Conservation (phyloP, 2,797 vertebrate genomes). For the Setipinna tenuifilis region DNA sequence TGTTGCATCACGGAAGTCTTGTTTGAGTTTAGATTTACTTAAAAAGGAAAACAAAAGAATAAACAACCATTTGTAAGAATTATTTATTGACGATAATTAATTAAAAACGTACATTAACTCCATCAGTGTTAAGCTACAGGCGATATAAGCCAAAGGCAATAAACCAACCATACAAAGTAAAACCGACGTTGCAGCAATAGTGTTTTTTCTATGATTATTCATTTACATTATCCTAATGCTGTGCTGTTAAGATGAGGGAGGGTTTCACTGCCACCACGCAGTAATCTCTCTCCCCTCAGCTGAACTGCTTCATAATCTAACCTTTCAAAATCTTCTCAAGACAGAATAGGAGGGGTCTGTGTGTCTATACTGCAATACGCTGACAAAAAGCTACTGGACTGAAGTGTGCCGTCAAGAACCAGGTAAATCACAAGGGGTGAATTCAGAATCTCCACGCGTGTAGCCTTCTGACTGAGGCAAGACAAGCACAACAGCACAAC, state of each 20-base stretch:
- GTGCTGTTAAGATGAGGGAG: constrained; percentile 17
- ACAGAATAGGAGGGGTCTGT: background rate
- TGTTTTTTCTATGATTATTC: background rate
- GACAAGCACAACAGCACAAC: background rate
- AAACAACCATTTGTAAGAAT: too few relatives aligned
- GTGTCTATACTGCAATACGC: background rate
- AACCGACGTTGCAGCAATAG: too few relatives aligned
- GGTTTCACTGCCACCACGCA: constrained; percentile 33
- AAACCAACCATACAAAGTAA: background rate
- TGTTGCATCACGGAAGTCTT: too few relatives aligned
- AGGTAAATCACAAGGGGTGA: background rate
- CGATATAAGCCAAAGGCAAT: background rate
- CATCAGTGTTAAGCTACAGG: too few relatives aligned
- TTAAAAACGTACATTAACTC: too few relatives aligned
- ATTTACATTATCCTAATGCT: background rate
- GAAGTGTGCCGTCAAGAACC: background rate
- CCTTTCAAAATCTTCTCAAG: constrained; percentile 48
- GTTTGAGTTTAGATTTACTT: too few relatives aligned
- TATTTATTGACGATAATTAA: too few relatives aligned
- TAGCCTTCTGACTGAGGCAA: background rate
- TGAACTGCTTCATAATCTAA: constrained; percentile 54
- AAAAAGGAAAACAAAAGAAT: too few relatives aligned
- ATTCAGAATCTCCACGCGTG: background rate
- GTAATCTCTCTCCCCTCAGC: constrained; percentile 44
- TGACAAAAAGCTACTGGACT: background rate